Conservation (phyloP, 2,888 invertebrate species). For the Amiota communis region DNA sequence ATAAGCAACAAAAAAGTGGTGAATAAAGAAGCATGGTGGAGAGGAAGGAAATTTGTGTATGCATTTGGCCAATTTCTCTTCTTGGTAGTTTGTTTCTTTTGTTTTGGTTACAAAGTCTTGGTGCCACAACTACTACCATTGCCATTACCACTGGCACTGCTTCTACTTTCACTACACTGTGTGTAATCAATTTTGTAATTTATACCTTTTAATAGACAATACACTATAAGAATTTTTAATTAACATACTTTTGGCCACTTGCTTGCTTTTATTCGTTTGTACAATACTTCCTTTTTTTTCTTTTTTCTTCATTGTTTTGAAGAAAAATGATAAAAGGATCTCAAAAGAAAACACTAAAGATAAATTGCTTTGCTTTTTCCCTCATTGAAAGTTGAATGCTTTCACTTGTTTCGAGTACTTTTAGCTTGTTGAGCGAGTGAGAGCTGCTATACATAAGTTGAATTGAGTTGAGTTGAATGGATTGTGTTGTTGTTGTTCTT, state of each 20-base stretch:
- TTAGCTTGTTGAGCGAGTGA: constrained; percentile 10
- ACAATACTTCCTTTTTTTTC: too few species aligned
- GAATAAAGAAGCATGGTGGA: not conserved
- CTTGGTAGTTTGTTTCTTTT: not conserved
- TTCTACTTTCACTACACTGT: not conserved
- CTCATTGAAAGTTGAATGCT: constrained; percentile 7
- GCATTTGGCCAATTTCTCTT: too few species aligned
- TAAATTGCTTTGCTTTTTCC: constrained; percentile 24
- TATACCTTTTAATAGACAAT: constrained; percentile 46
- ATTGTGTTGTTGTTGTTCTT: too few species aligned
- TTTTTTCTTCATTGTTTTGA: too few species aligned
- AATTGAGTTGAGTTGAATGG: not conserved
- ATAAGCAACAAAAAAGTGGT: too few species aligned
- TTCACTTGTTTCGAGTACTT: constrained; percentile 6
- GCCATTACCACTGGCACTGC: too few species aligned
- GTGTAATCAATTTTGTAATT: constrained; percentile 54
- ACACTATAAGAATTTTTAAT: constrained; percentile 51
- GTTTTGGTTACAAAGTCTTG: constrained; percentile 6
- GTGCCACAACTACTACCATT: not conserved
- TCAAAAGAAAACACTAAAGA: constrained; percentile 1
- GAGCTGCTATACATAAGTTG: too few species aligned
- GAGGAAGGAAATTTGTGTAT: too few species aligned
- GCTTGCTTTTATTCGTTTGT: too few species aligned
- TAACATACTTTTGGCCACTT: constrained; percentile 43
- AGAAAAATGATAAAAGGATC: not conserved